Conservation (phyloP, 2,113 vertebrate species). For the Nerophis lumbriciformis region DNA sequence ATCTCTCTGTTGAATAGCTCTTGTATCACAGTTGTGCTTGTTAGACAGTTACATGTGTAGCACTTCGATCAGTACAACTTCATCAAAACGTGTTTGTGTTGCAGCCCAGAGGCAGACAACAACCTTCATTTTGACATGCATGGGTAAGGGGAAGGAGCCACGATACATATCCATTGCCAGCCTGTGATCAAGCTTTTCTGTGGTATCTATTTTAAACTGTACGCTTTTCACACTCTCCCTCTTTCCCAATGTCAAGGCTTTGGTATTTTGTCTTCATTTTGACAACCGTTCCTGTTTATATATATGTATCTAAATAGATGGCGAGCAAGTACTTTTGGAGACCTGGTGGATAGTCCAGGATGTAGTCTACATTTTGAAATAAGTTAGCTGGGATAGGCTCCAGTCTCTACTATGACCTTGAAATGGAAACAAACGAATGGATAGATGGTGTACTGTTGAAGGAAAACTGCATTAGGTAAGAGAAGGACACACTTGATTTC, state of each 20-base stretch:
- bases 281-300: slow-evolving; percentile 1
- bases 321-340: not conserved
- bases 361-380: no score
- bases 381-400: no score
- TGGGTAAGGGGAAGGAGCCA: slow-evolving; percentile 14
- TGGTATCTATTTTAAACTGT: slow-evolving; percentile 24
- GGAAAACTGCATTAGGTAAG: no score
- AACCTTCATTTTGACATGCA: slow-evolving; percentile 16
- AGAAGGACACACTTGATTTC: no score
- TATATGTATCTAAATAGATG: no score
- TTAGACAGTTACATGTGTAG: slow-evolving; percentile 7
- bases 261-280: slow-evolving; percentile 30
- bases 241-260: slow-evolving; percentile 7
- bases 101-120: slow-evolving; percentile 11
- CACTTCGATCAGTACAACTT: slow-evolving; percentile 18
- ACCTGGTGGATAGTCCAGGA: no score
- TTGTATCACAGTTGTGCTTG: not conserved
- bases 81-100: slow-evolving; percentile 17
- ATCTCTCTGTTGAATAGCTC: slow-evolving; percentile 1
- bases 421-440: no score
- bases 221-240: slow-evolving; percentile 9
- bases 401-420: no score
- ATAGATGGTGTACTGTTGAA: no score
- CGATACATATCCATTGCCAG: slow-evolving; percentile 21
- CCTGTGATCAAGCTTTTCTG: slow-evolving; percentile 42